These are phyloP conservation scores for Euclidia mi DNA, from an alignment of 2,888 invertebrate species.

Conservation along the genomic window DNA sequence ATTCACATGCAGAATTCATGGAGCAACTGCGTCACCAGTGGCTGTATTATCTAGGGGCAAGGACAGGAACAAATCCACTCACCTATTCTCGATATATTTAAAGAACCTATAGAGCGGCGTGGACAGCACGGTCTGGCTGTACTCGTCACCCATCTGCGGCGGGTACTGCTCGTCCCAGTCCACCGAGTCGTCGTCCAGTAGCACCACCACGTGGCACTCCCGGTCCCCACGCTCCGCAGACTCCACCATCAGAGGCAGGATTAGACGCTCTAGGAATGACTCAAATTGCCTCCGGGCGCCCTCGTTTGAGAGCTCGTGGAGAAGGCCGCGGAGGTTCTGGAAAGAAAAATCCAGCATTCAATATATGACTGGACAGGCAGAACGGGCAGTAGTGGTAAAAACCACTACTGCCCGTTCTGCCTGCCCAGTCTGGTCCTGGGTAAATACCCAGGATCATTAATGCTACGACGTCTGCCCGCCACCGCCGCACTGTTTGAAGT, in stretches of 20 bases:
- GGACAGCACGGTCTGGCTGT: conserved; percentile 98
- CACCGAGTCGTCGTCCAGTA: conserved; percentile 98
- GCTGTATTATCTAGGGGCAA: too few species aligned
- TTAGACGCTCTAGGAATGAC: conserved; percentile 97
- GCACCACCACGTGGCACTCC: conserved; percentile 98
- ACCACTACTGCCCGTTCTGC: neutral
- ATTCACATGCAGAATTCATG: too few species aligned
- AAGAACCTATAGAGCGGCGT: conserved; percentile 99
- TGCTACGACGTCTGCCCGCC: too few species aligned
- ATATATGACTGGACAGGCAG: neutral
- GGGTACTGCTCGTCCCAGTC: conserved; percentile 99
- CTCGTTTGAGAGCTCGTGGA: conserved; percentile 99
- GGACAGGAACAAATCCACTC: too few species aligned
- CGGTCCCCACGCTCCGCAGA: conserved; percentile 97
- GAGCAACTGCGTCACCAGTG: too few species aligned
- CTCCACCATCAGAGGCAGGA: conserved; percentile 98
- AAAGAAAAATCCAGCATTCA: conserved; percentile 5
- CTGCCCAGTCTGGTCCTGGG: too few species aligned
- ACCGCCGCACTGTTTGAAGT: too few species aligned
- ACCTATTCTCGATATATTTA: conserved; percentile 99
- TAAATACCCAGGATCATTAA: too few species aligned
- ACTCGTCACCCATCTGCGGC: conserved; percentile 99
- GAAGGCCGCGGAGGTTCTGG: conserved; percentile 97
- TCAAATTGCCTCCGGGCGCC: conserved; percentile 99
- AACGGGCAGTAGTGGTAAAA: too few species aligned